Evolutionary conservation across 2,113 vertebrate species (phyloP), one percentile per base, ranked within the genome.

Genomic region (Tricholaema leucomelas): DNA sequence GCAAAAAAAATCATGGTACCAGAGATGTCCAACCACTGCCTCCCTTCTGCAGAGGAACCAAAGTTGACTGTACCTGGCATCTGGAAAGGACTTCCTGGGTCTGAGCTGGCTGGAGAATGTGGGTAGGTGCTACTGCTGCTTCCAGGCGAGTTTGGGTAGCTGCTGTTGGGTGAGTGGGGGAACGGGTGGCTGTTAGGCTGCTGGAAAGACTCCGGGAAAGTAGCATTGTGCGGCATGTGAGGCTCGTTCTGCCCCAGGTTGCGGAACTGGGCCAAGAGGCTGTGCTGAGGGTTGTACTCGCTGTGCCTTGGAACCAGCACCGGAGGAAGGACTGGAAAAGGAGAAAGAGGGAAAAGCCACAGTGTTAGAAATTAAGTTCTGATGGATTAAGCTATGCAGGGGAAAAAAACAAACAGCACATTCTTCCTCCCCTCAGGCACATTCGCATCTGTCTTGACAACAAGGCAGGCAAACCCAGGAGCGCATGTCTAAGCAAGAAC

Each of bases 221-320:
- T 99, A 91, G 99, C 99, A 4, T 99, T 99, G 97, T 99, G 99
- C 1, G 99, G 99, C 99, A 99, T 99, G 97, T 99, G 98, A 8
- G 99, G 99, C 97, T 99, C 99, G 0, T 98, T 99, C 74, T 99
- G 99, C 30, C 99, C 98, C 73, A 99, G 97, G 97, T 98, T 99
- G 87, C 98, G 99, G 96, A 99, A 99, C 72, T 99, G 99, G 54
- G 99, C 99, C 95, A 99, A 85, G 95, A 99, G 99, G 81, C 99
- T 99, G 96, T 99, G 99, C 97, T 99, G 99, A 88, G 99, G 98
- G 36, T 99, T 99, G 96, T 99, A 99, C 96, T 99, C 99, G 2
- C 99, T 99, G 98, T 99, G 99, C 95, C 99, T 98, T 8, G 99
- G 99, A 82, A 99, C 99, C 98, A 99, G 98, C 82, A 99, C 99